Conservation (phyloP, 1,140 invertebrate species). For the Parasteatoda tepidariorum region DNA sequence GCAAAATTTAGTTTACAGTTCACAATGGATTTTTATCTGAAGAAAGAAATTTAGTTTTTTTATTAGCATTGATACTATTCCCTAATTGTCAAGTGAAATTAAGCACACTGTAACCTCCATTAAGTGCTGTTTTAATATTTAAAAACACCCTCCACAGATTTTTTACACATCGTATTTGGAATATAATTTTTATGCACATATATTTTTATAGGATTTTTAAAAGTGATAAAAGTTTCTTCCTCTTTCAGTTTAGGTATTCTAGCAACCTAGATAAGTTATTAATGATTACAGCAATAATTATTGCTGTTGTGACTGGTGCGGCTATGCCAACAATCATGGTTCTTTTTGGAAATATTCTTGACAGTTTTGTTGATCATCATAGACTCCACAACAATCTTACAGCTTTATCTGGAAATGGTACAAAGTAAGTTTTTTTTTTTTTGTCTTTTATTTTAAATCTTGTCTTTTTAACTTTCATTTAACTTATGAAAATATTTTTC, state of each 20-base stretch:
- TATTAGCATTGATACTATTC: no score
- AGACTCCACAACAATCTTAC: constrained; percentile 62
- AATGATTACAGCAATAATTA: constrained; percentile 74
- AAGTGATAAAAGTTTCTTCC: no score
- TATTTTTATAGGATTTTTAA: no score
- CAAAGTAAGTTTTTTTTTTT: constrained; percentile 48
- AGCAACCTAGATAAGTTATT: constrained; percentile 73
- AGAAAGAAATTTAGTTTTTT: no score
- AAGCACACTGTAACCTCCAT: no score
- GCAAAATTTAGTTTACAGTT: no score
- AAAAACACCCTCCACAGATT: no score
- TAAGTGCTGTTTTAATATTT: no score
- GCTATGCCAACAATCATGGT: constrained; percentile 77
- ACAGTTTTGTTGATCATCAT: constrained; percentile 68
- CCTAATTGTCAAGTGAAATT: no score
- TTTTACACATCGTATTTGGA: no score
- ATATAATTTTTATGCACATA: no score
- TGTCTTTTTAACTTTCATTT: background rate
- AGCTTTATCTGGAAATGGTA: constrained; percentile 52
- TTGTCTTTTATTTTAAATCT: background rate
- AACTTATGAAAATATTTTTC: background rate
- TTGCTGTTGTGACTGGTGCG: constrained; percentile 73
- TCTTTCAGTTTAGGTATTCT: constrained; percentile 69
- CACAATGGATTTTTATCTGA: no score
- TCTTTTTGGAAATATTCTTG: constrained; percentile 77